Conservation (phyloP, 2,113 vertebrate species). For the Scolopax mira region DNA sequence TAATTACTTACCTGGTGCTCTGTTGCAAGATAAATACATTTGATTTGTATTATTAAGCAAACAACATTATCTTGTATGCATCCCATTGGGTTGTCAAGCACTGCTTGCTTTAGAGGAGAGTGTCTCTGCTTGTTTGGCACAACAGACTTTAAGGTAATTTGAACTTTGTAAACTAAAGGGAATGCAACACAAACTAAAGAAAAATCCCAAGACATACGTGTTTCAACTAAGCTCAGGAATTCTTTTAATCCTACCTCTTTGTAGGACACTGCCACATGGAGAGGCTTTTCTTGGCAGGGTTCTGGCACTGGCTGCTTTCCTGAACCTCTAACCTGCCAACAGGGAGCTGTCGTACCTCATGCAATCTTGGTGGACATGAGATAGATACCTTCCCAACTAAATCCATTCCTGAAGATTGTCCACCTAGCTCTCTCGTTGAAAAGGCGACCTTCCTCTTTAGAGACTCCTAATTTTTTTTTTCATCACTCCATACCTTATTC, state of each 20-base stretch:
- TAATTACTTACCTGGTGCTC: slow-evolving; percentile 10
- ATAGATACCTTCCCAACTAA: background rate
- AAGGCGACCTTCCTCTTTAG: background rate
- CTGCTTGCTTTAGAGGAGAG: background rate
- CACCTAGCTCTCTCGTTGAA: background rate
- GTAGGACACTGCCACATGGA: slow-evolving; percentile 29
- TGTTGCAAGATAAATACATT: background rate
- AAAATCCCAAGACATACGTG: background rate
- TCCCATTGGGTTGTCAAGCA: background rate
- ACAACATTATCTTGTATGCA: background rate
- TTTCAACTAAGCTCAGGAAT: slow-evolving; percentile 32
- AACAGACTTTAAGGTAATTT: background rate
- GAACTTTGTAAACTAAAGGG: background rate
- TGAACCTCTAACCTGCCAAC: background rate
- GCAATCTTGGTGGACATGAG: slow-evolving; percentile 38
- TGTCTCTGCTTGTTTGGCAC: background rate
- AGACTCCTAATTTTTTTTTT: background rate
- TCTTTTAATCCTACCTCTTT: slow-evolving; percentile 18
- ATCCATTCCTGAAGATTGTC: background rate
- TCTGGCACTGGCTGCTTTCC: slow-evolving; percentile 35
- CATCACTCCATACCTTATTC: background rate
- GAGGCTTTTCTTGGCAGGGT: slow-evolving; percentile 48
- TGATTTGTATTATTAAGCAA: background rate
- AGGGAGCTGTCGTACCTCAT: background rate
- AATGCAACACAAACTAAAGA: background rate